Base-by-base conservation (phyloP, 1,140 invertebrate species). In the Nasonia vitripennis region DNA sequence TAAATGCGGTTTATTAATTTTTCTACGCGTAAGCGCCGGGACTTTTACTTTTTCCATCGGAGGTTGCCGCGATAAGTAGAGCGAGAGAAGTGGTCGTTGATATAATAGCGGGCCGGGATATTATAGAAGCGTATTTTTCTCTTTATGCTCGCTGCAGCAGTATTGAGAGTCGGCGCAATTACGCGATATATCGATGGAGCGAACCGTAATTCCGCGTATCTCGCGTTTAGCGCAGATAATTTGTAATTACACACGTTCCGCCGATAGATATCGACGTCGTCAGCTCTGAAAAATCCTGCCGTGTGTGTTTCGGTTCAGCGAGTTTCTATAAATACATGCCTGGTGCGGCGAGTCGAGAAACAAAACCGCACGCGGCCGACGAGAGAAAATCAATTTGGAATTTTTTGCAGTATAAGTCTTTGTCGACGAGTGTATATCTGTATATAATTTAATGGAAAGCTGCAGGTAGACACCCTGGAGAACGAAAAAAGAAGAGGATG, bases 1-100 rank as follows among this genome's bases (percentile, higher is more conserved):
- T n/a, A 70, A 78, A 78, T 20, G 41, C 51, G 27, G 41, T 68
- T 78, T 84, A 84, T 84, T 51, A 78, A 62, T 84, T 78, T 84
- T 78, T 78, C 20, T 10, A n/a, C 7, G 10, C 34, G 5, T 6
- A 45, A 45, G 41, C 55, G 5, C 55, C 55, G 17, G 10, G 48
- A 78, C 75, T 84, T 51, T 78, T 48, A 51, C 37, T 20, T 78
- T 62, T 51, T 62, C 2, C 9, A 27, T 27, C 0, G 6, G 34
- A 37, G 34, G 34, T 37, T 37, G 2, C 12, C n/a, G 27, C 11
- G 9, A 68, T 68, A 78, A 78, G 78, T 84, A 70, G 74, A 84
- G 82, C 75, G 20, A 7, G 34, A 20, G 23, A n/a, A 55, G 34
- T 82, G 48, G 55, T 82, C 31, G 45, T 80, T 80, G 68, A 70